phyloP scores from a whole-genome alignment of 2,797 vertebrate species.

The Artibeus jamaicensis region DNA sequence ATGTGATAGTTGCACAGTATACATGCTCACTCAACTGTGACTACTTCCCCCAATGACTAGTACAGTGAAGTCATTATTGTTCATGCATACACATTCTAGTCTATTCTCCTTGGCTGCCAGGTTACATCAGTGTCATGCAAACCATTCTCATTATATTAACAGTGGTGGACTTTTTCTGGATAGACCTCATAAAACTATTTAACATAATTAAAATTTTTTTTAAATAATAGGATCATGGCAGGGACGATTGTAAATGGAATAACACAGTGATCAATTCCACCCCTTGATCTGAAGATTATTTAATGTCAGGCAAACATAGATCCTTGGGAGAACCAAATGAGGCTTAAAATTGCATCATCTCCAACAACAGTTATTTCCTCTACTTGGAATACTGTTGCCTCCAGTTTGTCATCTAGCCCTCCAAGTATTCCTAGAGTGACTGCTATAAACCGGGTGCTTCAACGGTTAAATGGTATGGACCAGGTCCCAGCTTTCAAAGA shows the following conservation, averaged over 20 bases:
- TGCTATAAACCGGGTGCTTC: not conserved
- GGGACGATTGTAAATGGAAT: not conserved
- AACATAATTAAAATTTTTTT: not conserved
- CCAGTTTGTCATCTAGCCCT: not conserved
- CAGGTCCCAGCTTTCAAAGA: not conserved
- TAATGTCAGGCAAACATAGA: not conserved
- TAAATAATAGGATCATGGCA: not conserved
- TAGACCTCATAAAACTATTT: not conserved
- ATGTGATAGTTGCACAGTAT: not conserved
- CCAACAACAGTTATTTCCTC: not conserved
- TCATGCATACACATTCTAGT: not conserved
- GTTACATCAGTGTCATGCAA: not conserved
- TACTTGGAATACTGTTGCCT: not conserved
- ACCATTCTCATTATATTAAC: not conserved
- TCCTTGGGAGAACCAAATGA: not conserved
- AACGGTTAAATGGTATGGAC: not conserved
- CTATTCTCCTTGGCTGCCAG: not conserved
- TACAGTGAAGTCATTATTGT: not conserved
- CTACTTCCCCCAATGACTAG: not conserved
- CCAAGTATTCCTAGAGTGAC: not conserved
- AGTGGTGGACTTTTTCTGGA: not conserved
- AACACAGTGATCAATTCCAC: not conserved
- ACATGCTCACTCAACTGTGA: not conserved
- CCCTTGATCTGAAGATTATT: constrained; percentile 9
- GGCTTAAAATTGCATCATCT: not conserved